These are phyloP conservation scores for Andrena camellia DNA, from an alignment of 2,888 invertebrate species.

Conservation along the genomic window DNA sequence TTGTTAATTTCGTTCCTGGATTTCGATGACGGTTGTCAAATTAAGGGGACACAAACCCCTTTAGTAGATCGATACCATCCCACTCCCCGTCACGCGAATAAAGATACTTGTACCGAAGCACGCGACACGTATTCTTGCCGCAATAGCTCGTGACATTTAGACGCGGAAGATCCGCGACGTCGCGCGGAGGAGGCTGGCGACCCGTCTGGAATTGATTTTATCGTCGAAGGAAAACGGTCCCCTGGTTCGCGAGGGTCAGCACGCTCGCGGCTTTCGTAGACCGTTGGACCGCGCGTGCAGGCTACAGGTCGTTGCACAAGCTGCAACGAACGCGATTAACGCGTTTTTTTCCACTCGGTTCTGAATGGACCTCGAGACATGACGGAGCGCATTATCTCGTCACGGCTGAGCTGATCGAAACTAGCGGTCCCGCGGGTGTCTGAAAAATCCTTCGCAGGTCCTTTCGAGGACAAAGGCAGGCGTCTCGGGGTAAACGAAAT, in stretches of 20 bases:
- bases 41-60: too few species aligned
- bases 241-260: constrained; percentile 2
- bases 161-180: constrained; percentile 48
- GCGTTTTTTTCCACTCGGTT: neutral
- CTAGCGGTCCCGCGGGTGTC: neutral
- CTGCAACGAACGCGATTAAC: neutral
- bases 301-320: constrained; percentile 11
- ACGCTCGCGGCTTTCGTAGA: neutral
- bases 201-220: constrained; percentile 37
- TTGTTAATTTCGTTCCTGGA: neutral
- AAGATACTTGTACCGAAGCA: neutral
- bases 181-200: constrained; percentile 15
- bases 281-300: neutral
- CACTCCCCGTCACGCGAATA: too few species aligned
- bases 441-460: neutral
- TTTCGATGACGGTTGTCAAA: neutral
- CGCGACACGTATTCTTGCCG: constrained; percentile 36
- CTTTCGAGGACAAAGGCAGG: neutral
- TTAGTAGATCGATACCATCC: too few species aligned
- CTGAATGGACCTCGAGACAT: constrained; percentile 1
- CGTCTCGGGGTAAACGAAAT: neutral
- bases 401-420: constrained; percentile 5
- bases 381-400: constrained; percentile 5
- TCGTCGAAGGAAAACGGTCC: constrained; percentile 11
- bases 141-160: constrained; percentile 55